A percentile compares a stretch with the other conserved stretches of the same genome.
Evolutionary conservation across 2,888 invertebrate species (phyloP).

Genomic region (Athrips mouffetella): DNA sequence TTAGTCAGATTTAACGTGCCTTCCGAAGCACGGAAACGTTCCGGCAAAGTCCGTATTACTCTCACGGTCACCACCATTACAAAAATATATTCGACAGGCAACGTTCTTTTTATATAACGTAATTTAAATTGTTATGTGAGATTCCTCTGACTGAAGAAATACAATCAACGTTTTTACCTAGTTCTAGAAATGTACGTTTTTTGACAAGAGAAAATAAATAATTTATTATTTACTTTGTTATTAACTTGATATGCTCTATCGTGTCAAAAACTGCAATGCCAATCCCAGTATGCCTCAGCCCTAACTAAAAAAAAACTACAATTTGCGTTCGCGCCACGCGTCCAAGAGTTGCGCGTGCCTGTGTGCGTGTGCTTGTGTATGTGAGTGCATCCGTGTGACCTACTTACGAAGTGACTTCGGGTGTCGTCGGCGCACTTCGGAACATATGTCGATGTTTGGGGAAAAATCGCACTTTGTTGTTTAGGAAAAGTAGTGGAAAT

Average conservation of each 20-base stretch:
- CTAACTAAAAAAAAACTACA: slow-evolving; percentile 33
- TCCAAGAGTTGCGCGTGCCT: slow-evolving; percentile 1
- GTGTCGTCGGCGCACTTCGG: slow-evolving; percentile 52
- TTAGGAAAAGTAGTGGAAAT: background rate
- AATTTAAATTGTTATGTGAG: no score
- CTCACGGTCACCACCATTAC: no score
- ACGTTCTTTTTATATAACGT: no score
- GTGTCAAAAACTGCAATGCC: no score
- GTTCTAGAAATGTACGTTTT: no score
- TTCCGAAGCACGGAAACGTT: no score
- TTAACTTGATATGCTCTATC: no score
- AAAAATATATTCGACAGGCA: no score
- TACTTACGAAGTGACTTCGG: slow-evolving; percentile 69
- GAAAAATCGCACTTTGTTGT: background rate
- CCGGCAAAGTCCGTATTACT: no score
- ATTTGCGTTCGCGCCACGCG: slow-evolving; percentile 32
- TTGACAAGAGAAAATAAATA: background rate
- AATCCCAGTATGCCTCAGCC: background rate
- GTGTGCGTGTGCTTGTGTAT: slow-evolving; percentile 37
- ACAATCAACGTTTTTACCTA: no score
- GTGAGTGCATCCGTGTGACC: slow-evolving; percentile 72
- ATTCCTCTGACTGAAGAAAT: no score
- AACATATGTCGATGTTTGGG: slow-evolving; percentile 1
- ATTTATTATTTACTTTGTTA: background rate
- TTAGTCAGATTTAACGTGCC: no score